Conservation (phyloP, 1,140 invertebrate species). For the Ericerus pela region DNA sequence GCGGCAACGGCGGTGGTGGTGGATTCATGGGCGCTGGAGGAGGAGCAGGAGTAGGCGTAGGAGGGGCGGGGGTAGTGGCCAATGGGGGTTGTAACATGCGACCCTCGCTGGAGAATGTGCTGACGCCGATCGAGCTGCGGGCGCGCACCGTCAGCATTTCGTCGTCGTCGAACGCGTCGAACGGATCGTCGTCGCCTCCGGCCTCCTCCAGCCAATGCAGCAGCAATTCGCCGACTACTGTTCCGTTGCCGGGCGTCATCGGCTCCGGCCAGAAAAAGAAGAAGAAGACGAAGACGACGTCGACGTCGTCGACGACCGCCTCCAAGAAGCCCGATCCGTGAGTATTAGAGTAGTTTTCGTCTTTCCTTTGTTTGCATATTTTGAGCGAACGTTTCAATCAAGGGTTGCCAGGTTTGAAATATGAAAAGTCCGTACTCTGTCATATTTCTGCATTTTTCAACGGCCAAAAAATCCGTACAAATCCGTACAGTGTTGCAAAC, state of each 20-base stretch:
- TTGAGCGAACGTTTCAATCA: too few relatives aligned
- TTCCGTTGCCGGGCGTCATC: constrained; percentile 47
- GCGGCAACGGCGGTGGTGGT: constrained; percentile 23
- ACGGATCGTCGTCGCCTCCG: constrained; percentile 48
- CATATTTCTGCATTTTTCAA: too few relatives aligned
- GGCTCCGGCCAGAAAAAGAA: constrained; percentile 20
- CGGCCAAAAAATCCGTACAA: too few relatives aligned
- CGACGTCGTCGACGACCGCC: too few relatives aligned
- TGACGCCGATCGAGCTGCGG: constrained; percentile 20
- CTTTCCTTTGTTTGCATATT: too few relatives aligned
- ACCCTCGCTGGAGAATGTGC: constrained; percentile 12
- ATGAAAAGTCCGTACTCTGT: too few relatives aligned
- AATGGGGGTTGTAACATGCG: not conserved
- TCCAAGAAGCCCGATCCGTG: constrained; percentile 1
- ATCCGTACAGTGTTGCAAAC: too few relatives aligned
- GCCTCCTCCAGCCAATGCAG: constrained; percentile 41
- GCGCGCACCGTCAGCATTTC: constrained; percentile 43
- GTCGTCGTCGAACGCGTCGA: constrained; percentile 34
- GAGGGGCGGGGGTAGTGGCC: constrained; percentile 33
- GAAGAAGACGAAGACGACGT: too few relatives aligned
- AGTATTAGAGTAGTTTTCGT: too few relatives aligned
- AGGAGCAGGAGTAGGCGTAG: not conserved
- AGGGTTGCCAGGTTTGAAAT: too few relatives aligned
- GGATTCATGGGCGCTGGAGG: constrained; percentile 24
- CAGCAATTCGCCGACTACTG: constrained; percentile 47